Base-by-base conservation (phyloP, 1,140 invertebrate genomes). In the Colletes latitarsis region DNA sequence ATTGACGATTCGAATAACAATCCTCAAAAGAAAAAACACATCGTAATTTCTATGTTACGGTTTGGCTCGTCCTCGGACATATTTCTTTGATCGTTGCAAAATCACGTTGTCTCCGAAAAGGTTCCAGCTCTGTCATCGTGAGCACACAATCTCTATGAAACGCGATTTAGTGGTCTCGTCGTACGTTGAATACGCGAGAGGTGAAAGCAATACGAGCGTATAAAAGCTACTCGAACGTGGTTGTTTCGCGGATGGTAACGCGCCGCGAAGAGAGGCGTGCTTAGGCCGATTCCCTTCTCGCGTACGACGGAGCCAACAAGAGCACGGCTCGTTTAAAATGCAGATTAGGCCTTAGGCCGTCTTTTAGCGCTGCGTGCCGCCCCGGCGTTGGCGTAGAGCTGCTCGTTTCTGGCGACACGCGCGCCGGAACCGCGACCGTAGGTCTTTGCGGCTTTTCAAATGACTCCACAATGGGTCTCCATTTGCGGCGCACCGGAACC, bases 271-370 rank as follows among this genome's bases (percentile, higher is more conserved):
- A 75, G n/a, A 55, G n/a, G 30, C 67, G 49, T 15, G 30, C 64
- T 17, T 12, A 15, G 10, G n/a, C 60, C 58, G 21, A 49, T 46
- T 62, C n/a, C 49, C 30, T 60, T 57, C 53, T 55, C 43, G 78
- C 64, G 62, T 21, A 53, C 52, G 8, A 15, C 60, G 46, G 8
- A 39, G 30, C 14, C 15, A 70, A 30, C 69, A 10, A 73, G 72
- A 49, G 58, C 58, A 79, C 69, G 62, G 72, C 86, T 89, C 86
- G 86, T 89, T 89, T 88, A 88, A 89, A 89, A 89, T 89, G 88
- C 88, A 89, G 86, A 89, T 89, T 88, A 86, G 88, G 64, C 79
- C 69, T 66, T 73, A 71, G 64, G 53, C 43, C 30, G 60, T 84
- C 82, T 87, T 88, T 84, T 79, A 82, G 55, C 49, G 58, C 57